Conservation (phyloP, 2,113 vertebrate genomes). For the Chauna torquata region DNA sequence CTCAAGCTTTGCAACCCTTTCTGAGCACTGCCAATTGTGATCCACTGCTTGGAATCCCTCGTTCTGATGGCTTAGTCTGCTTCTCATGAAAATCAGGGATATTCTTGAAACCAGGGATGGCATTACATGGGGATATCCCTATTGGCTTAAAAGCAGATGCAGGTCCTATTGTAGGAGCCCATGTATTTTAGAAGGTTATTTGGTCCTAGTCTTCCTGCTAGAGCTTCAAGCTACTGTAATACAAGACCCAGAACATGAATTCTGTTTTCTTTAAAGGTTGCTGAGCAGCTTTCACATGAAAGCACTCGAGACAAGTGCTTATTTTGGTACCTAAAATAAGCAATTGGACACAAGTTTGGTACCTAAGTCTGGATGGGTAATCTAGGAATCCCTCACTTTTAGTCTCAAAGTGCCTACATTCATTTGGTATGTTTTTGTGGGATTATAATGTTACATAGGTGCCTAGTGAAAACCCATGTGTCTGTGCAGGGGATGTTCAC, state of each 20-base stretch:
- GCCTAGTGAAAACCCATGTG: neutral
- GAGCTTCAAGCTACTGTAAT: neutral
- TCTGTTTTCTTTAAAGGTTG: neutral
- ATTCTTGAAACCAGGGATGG: neutral
- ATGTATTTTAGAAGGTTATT: neutral
- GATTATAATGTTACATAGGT: neutral
- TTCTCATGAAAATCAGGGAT: neutral
- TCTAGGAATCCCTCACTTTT: neutral
- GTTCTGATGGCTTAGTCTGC: neutral
- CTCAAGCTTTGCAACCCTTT: neutral
- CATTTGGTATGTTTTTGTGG: fast-evolving
- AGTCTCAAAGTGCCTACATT: neutral
- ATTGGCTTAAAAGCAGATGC: neutral
- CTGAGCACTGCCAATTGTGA: neutral
- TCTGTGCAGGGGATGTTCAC: neutral
- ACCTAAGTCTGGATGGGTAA: neutral
- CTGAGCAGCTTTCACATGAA: neutral
- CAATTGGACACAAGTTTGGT: neutral
- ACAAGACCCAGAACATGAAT: neutral
- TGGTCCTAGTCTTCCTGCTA: neutral
- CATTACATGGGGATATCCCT: neutral
- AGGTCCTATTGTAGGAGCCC: neutral
- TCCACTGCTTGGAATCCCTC: fast-evolving
- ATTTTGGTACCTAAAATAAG: neutral
- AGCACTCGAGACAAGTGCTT: neutral